Evolutionary conservation across 2,888 invertebrate genomes (phyloP).

Genomic region (Eugnorisma glareosa): DNA sequence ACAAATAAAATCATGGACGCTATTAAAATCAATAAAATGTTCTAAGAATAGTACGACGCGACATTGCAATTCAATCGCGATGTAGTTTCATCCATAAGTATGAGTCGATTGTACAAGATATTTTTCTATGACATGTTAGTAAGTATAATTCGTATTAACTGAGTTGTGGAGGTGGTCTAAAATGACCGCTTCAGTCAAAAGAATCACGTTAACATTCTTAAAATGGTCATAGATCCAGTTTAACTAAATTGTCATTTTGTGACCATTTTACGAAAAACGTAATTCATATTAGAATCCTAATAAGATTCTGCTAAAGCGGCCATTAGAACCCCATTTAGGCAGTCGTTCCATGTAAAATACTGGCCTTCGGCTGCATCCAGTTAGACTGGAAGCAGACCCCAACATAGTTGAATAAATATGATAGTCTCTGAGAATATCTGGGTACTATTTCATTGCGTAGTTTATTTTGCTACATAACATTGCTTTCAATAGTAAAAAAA

Average conservation of each 20-base stretch:
- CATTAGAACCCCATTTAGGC: neutral
- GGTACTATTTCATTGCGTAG: slow-evolving; percentile 4
- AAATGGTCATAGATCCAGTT: no score
- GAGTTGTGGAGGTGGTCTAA: neutral
- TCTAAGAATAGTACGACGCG: neutral
- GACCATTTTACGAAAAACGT: no score
- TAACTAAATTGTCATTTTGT: no score
- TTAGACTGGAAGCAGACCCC: neutral
- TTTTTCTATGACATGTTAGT: neutral
- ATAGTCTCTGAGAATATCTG: neutral
- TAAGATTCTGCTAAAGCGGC: no score
- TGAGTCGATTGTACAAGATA: neutral
- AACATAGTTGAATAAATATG: neutral
- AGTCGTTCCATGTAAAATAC: neutral
- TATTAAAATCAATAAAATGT: slow-evolving; percentile 40
- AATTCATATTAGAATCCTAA: no score
- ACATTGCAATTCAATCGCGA: slow-evolving; percentile 19
- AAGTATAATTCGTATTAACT: neutral
- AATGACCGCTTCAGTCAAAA: no score
- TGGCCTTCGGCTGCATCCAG: neutral
- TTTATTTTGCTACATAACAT: neutral
- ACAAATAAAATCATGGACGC: slow-evolving; percentile 11
- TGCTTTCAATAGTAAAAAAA: slow-evolving; percentile 14
- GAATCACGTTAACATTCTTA: no score
- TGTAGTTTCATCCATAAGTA: neutral